Percentiles rank a stretch among this genome's conserved stretches.
These are phyloP conservation scores for Anthrax anthrax DNA, from an alignment of 2,888 invertebrate species.

Conservation along the genomic window DNA sequence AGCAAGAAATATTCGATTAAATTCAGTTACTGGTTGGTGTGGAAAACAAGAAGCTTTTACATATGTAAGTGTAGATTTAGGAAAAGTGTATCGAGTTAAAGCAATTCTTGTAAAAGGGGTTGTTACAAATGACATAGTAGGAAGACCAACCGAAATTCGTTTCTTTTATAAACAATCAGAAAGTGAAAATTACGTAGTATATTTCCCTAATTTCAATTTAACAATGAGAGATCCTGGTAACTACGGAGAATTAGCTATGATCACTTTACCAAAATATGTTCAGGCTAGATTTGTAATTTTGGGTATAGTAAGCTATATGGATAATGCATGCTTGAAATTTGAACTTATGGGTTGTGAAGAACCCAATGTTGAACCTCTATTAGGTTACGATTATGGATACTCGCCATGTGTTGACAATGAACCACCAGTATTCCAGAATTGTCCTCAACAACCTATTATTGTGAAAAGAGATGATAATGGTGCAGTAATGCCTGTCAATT, in stretches of 20 bases:
- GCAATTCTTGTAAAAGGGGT: conserved; percentile 89
- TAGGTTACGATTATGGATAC: conserved; percentile 86
- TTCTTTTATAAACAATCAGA: conserved; percentile 95
- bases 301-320: conserved; percentile 92
- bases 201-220: conserved; percentile 90
- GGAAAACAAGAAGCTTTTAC: conserved; percentile 95
- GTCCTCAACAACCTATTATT: conserved; percentile 82
- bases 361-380: conserved; percentile 61
- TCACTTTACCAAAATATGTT: conserved; percentile 84
- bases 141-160: conserved; percentile 88
- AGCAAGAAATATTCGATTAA: conserved; percentile 73
- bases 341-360: conserved; percentile 94
- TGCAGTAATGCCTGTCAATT: conserved; percentile 80
- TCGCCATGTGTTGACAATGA: conserved; percentile 92
- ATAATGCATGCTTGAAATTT: conserved; percentile 90
- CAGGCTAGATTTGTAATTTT: conserved; percentile 87
- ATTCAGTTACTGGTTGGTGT: conserved; percentile 92
- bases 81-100: conserved; percentile 82
- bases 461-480: conserved; percentile 80
- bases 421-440: conserved; percentile 92
- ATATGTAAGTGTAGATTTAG: conserved; percentile 88
- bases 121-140: conserved; percentile 87
- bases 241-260: conserved; percentile 93
- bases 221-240: conserved; percentile 93
- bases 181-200: conserved; percentile 88